Conservation (phyloP, 2,113 vertebrate genomes). For the Salvelinus namaycush region DNA sequence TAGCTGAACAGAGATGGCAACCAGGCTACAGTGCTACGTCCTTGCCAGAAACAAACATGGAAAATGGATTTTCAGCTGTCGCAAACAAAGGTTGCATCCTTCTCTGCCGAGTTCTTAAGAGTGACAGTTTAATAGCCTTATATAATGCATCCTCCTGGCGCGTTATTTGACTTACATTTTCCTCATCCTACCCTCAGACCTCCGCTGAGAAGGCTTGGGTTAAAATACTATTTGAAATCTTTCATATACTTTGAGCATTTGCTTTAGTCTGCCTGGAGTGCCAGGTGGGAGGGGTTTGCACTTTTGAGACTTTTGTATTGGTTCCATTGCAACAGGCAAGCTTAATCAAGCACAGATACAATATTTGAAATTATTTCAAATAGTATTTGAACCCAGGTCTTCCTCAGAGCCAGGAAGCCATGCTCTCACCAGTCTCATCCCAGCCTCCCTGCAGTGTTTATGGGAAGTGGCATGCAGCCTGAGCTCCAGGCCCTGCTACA, state of each 20-base stretch:
- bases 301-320: too few species aligned
- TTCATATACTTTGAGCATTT: too few species aligned
- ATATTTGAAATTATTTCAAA: too few species aligned
- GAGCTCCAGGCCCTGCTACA: constrained; percentile 51
- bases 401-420: constrained; percentile 5
- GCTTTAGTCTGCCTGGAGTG: too few species aligned
- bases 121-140: constrained; percentile 76
- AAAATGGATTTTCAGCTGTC: constrained; percentile 68
- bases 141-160: constrained; percentile 73
- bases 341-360: too few species aligned
- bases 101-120: constrained; percentile 60
- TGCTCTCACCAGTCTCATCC: constrained; percentile 45
- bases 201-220: constrained; percentile 34
- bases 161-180: constrained; percentile 69
- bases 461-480: constrained; percentile 61
- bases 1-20: too few species aligned
- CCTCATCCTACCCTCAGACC: constrained; percentile 35
- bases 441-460: constrained; percentile 47
- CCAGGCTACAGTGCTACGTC: constrained; percentile 26
- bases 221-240: too few species aligned
- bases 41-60: constrained; percentile 62
- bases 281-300: too few species aligned
- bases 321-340: too few species aligned
- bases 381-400: too few species aligned
- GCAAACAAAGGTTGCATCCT: constrained; percentile 68